Percentiles rank a stretch among this genome's conserved stretches.
Evolutionary conservation across 2,797 vertebrate species (phyloP).

Genomic region (Manis pentadactyla): DNA sequence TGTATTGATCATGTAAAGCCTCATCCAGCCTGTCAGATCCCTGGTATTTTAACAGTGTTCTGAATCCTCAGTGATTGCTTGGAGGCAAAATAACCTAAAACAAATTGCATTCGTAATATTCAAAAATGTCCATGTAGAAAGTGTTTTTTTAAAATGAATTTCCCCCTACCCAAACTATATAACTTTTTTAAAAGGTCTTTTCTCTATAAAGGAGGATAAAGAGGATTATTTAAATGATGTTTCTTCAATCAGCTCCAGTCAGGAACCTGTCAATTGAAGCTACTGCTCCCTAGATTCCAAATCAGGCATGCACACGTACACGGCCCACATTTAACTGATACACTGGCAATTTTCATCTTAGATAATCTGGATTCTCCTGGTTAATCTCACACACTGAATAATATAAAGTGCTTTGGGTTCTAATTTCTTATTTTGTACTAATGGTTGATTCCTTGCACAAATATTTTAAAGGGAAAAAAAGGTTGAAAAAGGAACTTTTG

Average conservation of each 20-base stretch:
- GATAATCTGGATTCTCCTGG: slow-evolving; percentile 38
- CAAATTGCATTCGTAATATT: slow-evolving; percentile 7
- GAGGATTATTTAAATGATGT: slow-evolving; percentile 31
- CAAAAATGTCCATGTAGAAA: neutral
- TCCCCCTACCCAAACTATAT: neutral
- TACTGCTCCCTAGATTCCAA: neutral
- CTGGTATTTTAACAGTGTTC: neutral
- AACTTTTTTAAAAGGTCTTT: neutral
- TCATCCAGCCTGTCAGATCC: neutral
- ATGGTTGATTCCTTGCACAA: neutral
- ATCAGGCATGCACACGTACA: neutral
- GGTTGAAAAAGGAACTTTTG: neutral
- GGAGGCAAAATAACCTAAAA: slow-evolving; percentile 36
- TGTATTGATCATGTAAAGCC: neutral
- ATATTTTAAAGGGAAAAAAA: neutral
- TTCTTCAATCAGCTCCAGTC: slow-evolving; percentile 37
- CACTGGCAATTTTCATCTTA: neutral
- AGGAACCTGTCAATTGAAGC: slow-evolving; percentile 62
- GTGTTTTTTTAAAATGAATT: neutral
- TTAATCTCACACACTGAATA: slow-evolving; percentile 40
- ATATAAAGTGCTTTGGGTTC: neutral
- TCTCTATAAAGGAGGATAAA: slow-evolving; percentile 28
- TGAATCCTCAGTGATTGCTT: neutral
- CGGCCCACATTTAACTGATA: neutral
- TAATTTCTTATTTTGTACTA: neutral